These are phyloP conservation scores for Jordanella pulchra DNA, from an alignment of 2,797 vertebrate species.

Conservation along the genomic window DNA sequence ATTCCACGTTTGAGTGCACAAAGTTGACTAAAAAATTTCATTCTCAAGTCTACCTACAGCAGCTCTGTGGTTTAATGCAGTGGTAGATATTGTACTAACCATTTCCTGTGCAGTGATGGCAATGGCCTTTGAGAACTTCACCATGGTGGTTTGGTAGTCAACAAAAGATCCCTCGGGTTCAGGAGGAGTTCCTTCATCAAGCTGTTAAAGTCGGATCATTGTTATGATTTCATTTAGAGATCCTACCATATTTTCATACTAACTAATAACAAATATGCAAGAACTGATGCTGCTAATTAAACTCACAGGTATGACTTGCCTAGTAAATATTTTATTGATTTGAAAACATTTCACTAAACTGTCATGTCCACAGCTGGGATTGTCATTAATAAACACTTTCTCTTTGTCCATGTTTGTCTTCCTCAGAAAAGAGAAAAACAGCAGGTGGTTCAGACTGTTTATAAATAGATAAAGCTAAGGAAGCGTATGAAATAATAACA, in stretches of 20 bases:
- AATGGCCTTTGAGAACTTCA: conserved; percentile 97
- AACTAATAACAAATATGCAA: not conserved
- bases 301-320: not conserved
- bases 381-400: conserved; percentile 1
- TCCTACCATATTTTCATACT: not conserved
- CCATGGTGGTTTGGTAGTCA: conserved; percentile 98
- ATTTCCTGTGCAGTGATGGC: conserved; percentile 98
- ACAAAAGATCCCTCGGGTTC: conserved; percentile 95
- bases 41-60: not conserved
- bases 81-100: conserved; percentile 79
- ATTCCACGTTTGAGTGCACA: not conserved
- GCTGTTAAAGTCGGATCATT: conserved; percentile 68
- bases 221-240: not conserved
- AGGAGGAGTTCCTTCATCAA: conserved; percentile 94
- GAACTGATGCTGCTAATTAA: not conserved
- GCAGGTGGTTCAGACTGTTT: not conserved
- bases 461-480: not conserved
- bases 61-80: conserved; percentile 25
- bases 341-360: not conserved
- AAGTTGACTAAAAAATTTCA: not conserved
- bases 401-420: not conserved
- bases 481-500: not conserved
- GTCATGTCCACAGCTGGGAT: not conserved
- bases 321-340: not conserved
- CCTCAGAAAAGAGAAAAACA: not conserved